Percentiles rank a stretch among this genome's conserved stretches.
These are phyloP conservation scores for Drosophila borealis DNA, from an alignment of 2,888 invertebrate species.

Conservation along the genomic window DNA sequence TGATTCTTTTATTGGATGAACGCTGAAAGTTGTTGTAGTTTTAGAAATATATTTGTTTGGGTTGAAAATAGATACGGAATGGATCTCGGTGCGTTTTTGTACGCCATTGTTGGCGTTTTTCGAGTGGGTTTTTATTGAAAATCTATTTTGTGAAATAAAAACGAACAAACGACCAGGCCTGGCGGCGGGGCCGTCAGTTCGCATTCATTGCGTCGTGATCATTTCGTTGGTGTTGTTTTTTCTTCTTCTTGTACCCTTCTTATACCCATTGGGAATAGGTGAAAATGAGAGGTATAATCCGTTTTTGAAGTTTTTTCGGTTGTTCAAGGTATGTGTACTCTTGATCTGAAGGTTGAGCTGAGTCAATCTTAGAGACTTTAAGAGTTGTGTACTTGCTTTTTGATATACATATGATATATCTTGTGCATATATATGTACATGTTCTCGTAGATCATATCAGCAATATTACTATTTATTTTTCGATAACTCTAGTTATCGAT, in stretches of 20 bases:
- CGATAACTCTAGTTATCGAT: no score
- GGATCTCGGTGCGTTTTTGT: conserved; percentile 53
- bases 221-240: conserved; percentile 45
- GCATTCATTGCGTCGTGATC: conserved; percentile 63
- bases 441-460: no score
- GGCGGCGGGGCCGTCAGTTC: conserved; percentile 35
- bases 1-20: not conserved
- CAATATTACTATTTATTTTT: no score
- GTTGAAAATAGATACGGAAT: conserved; percentile 73
- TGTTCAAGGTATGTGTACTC: no score
- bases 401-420: no score
- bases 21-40: conserved; percentile 14
- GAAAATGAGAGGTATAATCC: not conserved
- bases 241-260: conserved; percentile 8
- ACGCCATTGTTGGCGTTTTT: conserved; percentile 59
- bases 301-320: no score
- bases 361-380: no score
- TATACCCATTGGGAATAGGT: not conserved
- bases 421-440: no score
- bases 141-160: conserved; percentile 69
- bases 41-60: conserved; percentile 66
- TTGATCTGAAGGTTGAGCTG: no score
- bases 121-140: conserved; percentile 76
- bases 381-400: no score
- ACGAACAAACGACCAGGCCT: conserved; percentile 16